Evolutionary conservation across 2,797 vertebrate species (phyloP).

Genomic region (Eulemur rubriventer): DNA sequence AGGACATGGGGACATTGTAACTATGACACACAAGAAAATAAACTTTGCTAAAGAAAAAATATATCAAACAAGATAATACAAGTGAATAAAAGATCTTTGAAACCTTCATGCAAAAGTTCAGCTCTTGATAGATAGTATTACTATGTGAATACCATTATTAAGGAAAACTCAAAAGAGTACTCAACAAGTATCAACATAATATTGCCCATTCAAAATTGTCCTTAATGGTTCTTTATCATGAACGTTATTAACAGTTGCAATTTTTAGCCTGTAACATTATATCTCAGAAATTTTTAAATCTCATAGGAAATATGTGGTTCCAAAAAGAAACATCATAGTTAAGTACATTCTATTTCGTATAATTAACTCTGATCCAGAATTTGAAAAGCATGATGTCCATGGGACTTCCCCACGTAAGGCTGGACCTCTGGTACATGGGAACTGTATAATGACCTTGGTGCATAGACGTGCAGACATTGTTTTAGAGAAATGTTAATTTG

Average conservation of each 20-base stretch:
- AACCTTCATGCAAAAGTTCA: neutral
- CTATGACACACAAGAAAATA: neutral
- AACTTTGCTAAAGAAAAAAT: neutral
- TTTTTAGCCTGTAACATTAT: neutral
- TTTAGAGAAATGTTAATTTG: neutral
- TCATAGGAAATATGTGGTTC: slow-evolving; percentile 24
- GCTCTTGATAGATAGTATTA: neutral
- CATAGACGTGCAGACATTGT: neutral
- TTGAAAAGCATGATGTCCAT: neutral
- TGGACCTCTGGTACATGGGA: neutral
- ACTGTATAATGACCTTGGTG: neutral
- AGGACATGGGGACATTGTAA: neutral
- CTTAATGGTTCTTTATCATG: neutral
- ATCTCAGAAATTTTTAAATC: slow-evolving; percentile 27
- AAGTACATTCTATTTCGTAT: neutral
- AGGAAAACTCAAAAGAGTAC: neutral
- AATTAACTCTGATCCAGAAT: slow-evolving; percentile 9
- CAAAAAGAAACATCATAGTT: slow-evolving; percentile 13
- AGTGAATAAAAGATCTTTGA: neutral
- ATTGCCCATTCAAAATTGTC: neutral
- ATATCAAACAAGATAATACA: neutral
- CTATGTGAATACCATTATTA: neutral
- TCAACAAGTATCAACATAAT: neutral
- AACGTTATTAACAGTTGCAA: neutral
- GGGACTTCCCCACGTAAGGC: neutral